These are phyloP conservation scores for Gyrodactylus bullatarudis DNA, from an alignment of 1,140 invertebrate species.

Conservation along the genomic window DNA sequence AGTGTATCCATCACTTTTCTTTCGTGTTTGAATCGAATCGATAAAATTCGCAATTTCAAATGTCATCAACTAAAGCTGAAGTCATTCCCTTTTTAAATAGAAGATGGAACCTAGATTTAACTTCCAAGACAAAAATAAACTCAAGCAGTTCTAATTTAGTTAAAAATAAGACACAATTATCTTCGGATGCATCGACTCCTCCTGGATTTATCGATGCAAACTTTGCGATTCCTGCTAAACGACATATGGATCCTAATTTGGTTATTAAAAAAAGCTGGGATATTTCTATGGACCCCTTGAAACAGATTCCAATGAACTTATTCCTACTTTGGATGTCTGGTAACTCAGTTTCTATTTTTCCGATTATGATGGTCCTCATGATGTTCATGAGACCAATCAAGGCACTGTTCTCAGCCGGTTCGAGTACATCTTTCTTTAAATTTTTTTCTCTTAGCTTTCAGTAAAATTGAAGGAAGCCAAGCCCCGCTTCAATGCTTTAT, in stretches of 20 bases:
- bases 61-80: background rate
- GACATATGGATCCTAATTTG: background rate
- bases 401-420: slow-evolving; percentile 53
- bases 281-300: slow-evolving; percentile 60
- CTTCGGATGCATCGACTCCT: background rate
- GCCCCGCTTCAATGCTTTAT: slow-evolving; percentile 52
- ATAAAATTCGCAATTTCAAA: background rate
- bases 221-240: background rate
- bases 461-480: slow-evolving; percentile 70
- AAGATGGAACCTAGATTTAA: background rate
- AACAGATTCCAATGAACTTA: slow-evolving; percentile 79
- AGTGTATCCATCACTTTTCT: too few relatives aligned
- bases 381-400: slow-evolving; percentile 72
- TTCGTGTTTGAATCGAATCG: background rate
- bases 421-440: slow-evolving; percentile 24
- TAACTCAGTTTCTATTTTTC: slow-evolving; percentile 91
- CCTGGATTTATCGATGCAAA: background rate
- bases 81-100: background rate
- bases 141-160: background rate
- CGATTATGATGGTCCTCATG: slow-evolving; percentile 99
- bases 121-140: background rate
- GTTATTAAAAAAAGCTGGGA: slow-evolving; percentile 52
- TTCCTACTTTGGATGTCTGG: slow-evolving; percentile 99
- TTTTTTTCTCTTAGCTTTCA: slow-evolving; percentile 32
- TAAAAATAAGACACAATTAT: background rate